Evolutionary conservation across 2,888 invertebrate species (phyloP).

Genomic region (Heliconius ethilla): DNA sequence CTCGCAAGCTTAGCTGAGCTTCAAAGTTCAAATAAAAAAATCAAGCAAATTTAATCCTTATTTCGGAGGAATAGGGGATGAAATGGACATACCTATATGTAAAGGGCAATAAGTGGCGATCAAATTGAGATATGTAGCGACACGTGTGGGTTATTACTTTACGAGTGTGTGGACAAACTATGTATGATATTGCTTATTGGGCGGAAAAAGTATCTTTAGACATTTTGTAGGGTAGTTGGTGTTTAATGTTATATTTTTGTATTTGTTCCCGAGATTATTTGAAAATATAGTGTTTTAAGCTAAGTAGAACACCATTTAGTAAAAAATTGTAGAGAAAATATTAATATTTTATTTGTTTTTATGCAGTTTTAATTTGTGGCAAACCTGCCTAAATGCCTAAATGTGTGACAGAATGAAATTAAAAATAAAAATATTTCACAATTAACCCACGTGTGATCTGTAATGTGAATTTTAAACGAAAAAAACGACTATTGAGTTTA

Average conservation of each 20-base stretch:
- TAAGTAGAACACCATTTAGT: too few species aligned
- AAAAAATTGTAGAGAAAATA: too few species aligned
- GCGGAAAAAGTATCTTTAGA: conserved; percentile 60
- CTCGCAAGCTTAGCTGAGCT: conserved; percentile 68
- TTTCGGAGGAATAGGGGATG: conserved; percentile 14
- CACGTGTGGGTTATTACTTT: conserved; percentile 79
- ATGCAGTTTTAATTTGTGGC: too few species aligned
- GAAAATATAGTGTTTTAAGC: not conserved
- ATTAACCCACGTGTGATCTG: too few species aligned
- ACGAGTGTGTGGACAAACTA: conserved; percentile 77
- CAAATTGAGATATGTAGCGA: conserved; percentile 76
- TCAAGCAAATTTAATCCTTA: conserved; percentile 42
- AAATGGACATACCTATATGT: conserved; percentile 44
- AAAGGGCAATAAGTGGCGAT: conserved; percentile 58
- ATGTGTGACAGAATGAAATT: too few species aligned
- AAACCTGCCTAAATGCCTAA: too few species aligned
- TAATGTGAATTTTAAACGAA: too few species aligned
- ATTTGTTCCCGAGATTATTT: not conserved
- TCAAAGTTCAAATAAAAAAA: conserved; percentile 47
- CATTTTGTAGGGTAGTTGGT: not conserved
- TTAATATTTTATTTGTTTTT: too few species aligned
- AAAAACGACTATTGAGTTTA: too few species aligned
- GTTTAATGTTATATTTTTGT: not conserved
- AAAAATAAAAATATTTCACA: too few species aligned
- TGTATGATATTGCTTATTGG: conserved; percentile 75